Percentiles rank a stretch among this genome's conserved stretches.
Evolutionary conservation across 2,797 vertebrate species (phyloP).

Genomic region (Erpetoichthys calabaricus): DNA sequence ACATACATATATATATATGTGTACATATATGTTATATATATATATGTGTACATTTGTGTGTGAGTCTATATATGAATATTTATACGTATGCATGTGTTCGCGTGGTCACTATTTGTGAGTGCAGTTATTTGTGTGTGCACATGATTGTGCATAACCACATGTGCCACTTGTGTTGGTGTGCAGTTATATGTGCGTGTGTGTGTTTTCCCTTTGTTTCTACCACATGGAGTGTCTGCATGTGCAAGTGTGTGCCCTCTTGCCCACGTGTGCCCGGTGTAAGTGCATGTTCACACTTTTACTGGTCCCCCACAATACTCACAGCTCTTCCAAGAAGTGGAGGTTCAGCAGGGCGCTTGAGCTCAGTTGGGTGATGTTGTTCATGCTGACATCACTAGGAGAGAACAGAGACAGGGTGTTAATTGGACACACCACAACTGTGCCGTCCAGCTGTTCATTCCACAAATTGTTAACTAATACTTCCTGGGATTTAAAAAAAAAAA

Average conservation of each 20-base stretch:
- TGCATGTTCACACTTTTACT: no score
- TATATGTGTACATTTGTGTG: no score
- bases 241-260: not conserved
- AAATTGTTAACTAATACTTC: slow-evolving; percentile 34
- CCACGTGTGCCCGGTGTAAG: slow-evolving; percentile 3
- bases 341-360: slow-evolving; percentile 50
- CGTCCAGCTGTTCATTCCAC: slow-evolving; percentile 38
- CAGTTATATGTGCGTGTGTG: no score
- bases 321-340: slow-evolving; percentile 80
- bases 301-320: slow-evolving; percentile 57
- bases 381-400: slow-evolving; percentile 75
- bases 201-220: no score
- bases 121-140: no score
- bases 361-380: slow-evolving; percentile 82
- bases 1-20: no score
- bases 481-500: slow-evolving; percentile 22
- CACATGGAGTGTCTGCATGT: slow-evolving; percentile 12
- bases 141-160: no score
- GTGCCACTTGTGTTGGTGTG: no score
- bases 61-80: no score
- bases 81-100: no score
- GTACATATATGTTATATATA: no score
- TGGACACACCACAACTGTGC: slow-evolving; percentile 22
- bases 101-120: no score
- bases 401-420: slow-evolving; percentile 38